Conservation (phyloP, 2,113 vertebrate species). For the Zingel zingel region DNA sequence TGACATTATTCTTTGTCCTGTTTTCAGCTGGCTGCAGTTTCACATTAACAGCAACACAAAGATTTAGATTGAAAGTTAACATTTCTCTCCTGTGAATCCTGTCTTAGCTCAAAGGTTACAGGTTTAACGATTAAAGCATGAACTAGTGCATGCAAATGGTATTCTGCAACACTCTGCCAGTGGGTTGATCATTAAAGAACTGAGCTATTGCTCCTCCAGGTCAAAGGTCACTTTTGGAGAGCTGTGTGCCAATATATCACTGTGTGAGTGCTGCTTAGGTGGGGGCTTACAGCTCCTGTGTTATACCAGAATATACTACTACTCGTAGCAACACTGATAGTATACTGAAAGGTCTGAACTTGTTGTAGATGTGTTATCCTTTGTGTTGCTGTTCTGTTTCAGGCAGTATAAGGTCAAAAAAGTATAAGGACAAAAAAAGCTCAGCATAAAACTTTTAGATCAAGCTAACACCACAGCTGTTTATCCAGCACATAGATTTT, state of each 20-base stretch:
- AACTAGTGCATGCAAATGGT: slow-evolving; percentile 72
- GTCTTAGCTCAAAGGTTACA: background rate
- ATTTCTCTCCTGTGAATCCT: background rate
- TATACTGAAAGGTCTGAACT: background rate
- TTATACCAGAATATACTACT: background rate
- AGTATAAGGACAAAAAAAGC: background rate
- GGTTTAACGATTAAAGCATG: slow-evolving; percentile 64
- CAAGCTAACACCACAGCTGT: background rate
- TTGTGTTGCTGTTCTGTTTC: background rate
- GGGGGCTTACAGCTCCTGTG: background rate
- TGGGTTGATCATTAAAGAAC: slow-evolving; percentile 87
- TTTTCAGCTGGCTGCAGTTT: background rate
- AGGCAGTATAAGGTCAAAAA: background rate
- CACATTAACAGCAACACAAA: background rate
- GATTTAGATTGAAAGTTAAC: background rate
- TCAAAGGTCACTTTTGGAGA: slow-evolving; percentile 87
- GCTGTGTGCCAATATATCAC: slow-evolving; percentile 85
- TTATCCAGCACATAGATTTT: background rate
- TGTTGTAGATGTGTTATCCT: background rate
- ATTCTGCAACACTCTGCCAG: slow-evolving; percentile 77
- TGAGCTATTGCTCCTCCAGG: slow-evolving; percentile 87
- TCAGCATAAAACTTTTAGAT: background rate
- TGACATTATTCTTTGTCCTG: too few species aligned
- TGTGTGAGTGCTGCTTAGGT: background rate
- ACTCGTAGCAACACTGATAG: background rate